Percentiles rank a stretch among this genome's conserved stretches.
These are phyloP conservation scores for Aurelia sp. DNA, from an alignment of 30 jellyfish, hydroid and myxozoan species.

Conservation along the genomic window DNA sequence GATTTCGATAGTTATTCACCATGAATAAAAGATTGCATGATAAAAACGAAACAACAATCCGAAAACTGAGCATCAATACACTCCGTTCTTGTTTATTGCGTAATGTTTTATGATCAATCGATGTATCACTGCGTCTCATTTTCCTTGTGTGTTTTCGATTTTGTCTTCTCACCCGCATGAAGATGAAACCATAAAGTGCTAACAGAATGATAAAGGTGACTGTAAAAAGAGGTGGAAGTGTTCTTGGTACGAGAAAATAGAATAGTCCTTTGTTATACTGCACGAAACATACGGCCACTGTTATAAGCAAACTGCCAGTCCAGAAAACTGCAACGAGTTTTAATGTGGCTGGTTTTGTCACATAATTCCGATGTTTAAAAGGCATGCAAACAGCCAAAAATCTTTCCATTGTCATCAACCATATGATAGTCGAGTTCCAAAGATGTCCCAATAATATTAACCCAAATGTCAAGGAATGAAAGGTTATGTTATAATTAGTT, in stretches of 20 bases:
- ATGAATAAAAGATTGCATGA: constrained; percentile 7
- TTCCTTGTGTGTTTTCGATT: background rate
- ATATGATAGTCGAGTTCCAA: constrained; percentile 14
- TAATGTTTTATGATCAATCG: background rate
- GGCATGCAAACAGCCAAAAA: constrained; percentile 24
- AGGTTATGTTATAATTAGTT: background rate
- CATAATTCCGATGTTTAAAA: constrained; percentile 14
- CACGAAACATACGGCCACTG: background rate
- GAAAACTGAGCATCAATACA: constrained; percentile 12
- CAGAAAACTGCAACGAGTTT: constrained; percentile 8
- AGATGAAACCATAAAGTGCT: background rate
- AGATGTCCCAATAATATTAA: constrained; percentile 5
- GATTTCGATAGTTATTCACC: background rate
- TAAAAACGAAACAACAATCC: constrained; percentile 7
- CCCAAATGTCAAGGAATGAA: constrained; percentile 9
- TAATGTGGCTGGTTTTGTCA: constrained; percentile 2
- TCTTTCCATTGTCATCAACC: constrained; percentile 39
- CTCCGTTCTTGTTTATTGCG: constrained; percentile 18
- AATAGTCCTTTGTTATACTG: constrained; percentile 6
- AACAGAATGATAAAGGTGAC: background rate
- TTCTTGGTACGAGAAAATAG: background rate
- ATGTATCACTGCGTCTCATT: background rate
- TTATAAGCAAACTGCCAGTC: background rate
- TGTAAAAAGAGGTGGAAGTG: background rate
- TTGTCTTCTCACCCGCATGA: background rate